Evolutionary conservation across 2,888 invertebrate genomes (phyloP).

Genomic region (Chrysolina oricalcia): DNA sequence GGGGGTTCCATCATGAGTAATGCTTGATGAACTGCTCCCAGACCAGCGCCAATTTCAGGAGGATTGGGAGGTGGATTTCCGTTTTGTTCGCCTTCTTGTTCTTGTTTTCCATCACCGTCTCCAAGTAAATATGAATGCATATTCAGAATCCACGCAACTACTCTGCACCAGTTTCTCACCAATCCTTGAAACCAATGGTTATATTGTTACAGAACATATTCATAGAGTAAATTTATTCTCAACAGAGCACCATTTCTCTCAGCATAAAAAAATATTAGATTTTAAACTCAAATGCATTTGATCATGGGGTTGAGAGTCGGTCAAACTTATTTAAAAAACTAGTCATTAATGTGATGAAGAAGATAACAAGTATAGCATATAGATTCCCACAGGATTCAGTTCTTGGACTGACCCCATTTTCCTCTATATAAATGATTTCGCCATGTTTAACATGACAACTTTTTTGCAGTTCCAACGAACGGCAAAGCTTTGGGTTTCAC

Average conservation of each 20-base stretch:
- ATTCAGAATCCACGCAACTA: conserved; percentile 88
- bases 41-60: conserved; percentile 69
- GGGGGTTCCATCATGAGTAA: conserved; percentile 86
- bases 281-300: no score
- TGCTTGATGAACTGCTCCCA: conserved; percentile 92
- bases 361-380: no score
- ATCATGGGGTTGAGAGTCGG: no score
- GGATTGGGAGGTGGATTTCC: conserved; percentile 54
- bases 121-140: conserved; percentile 93
- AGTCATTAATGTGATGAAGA: no score
- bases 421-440: no score
- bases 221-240: neutral
- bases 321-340: no score
- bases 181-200: conserved; percentile 70
- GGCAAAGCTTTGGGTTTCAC: no score
- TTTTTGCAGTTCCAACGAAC: no score
- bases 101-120: conserved; percentile 73
- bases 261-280: neutral
- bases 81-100: conserved; percentile 64
- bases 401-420: no score
- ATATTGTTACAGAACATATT: neutral
- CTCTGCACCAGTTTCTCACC: conserved; percentile 89
- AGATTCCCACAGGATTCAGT: no score
- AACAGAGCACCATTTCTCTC: neutral
- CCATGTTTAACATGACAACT: no score